Base-by-base conservation (phyloP, 2,113 vertebrate species). In the Chionodraco myersi region DNA sequence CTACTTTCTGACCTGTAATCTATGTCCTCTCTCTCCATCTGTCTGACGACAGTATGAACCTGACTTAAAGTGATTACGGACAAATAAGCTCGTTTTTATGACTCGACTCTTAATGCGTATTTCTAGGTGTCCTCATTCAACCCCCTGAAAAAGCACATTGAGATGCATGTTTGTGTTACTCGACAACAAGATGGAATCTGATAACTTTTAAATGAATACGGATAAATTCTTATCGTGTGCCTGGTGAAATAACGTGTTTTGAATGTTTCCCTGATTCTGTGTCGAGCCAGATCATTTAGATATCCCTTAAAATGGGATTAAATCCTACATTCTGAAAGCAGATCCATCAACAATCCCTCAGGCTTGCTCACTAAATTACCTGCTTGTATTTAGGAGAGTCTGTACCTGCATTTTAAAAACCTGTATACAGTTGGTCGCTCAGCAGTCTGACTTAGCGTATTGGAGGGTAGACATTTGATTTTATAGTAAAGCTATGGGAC, bases 1-100 rank as follows among this genome's bases (percentile, higher is more conserved):
- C 36, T 72, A 2, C 18, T 67, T 49, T 57, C 47, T 85, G 79
- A 86, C 76, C 80, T 72, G 52, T 67, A 74, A 73, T 72, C 54
- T 10, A 48, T 49, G 51, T 77, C 75, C 65, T 82, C 36, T 82
- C 36, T 69, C 8, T 48, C 18, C 56, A 76, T 85, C 64, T 70
- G 14, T 65, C 52, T 57, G 36, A 81, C 48, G 52, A 21, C 21
- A 21, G 21, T 21, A 26, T n/a, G 65, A 69, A 68, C 13, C 16
- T 23, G 10, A 16, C 45, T 72, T 18, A 26, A 64, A 64, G 15
- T 34, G 34, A 72, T 64, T 60, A 61, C 8, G 10, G 6, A 36
- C 23, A 47, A 21, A 26, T 67, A 41, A 15, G 59, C 8, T 0
- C 11, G 4, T 52, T 72, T 70, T 44, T 45, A 53, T 45, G 47